Evolutionary conservation across 2,113 vertebrate species (phyloP), one percentile per base, ranked within the genome.

Genomic region (Andinoacara biseriatus): DNA sequence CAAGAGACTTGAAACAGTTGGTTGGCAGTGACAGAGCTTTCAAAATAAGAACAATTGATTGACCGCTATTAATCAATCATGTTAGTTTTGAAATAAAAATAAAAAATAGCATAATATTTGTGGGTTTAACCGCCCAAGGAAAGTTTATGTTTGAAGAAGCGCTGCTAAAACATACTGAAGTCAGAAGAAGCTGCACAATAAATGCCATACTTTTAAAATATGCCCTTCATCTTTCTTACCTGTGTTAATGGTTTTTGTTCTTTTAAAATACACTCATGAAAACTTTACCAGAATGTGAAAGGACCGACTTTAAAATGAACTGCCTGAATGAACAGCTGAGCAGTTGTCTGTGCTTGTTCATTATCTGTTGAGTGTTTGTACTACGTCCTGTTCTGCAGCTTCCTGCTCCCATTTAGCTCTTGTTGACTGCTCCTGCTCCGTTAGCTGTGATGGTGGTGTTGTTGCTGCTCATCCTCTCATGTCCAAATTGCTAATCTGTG

Each of bases 401-500:
- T 77, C 83, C 82, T 78, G 61, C 82, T 87, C 56, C 74, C 74
- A 22, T 81, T 78, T 67, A 82, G 61, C 78, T 58, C 63, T 63
- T 14, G 77, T 91, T 90, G 80, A 91, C 84, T 89, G 90, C 86
- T 90, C 84, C 89, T 89, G 86, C 90, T 89, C 59, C 77, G 82
- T 85, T 92, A 90, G 90, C 88, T 94, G 88, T 94, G 88, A 91
- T 85, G 84, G 59, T 93, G 77, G 52, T 80, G 88, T 76, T 77
- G 89, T 90, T 94, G 88, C 87, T 97, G 94, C 92, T 94, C 96
- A 95, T 97, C 91, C 86, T 97, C 84, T 96, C 93, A 95, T 96
- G 93, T 97, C 95, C 95, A 94, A 96, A 96, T 96, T 88, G 96
- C 97, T 99, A 98, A 98, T 97, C 95, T 97, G 95, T 96, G 97